phyloP scores from a whole-genome alignment of 1,140 invertebrate species.

The Aphidius gifuensis region DNA sequence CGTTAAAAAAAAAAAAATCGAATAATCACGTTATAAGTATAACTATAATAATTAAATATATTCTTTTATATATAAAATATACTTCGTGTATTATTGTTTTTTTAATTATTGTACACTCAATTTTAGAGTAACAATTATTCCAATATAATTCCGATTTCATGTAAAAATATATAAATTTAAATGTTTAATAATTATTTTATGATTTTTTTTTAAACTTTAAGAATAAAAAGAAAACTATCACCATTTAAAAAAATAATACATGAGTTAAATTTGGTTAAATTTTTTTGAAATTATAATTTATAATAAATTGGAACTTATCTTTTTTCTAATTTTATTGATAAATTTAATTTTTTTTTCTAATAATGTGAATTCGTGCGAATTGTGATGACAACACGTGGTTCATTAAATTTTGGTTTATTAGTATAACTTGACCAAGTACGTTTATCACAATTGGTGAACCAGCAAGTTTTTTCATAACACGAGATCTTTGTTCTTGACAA shows the following conservation, averaged over 20 bases:
- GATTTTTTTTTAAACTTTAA: neutral
- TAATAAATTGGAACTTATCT: too few relatives aligned
- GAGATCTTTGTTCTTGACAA: too few relatives aligned
- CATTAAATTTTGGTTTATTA: slow-evolving; percentile 62
- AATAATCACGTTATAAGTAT: slow-evolving; percentile 5
- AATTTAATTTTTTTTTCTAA: neutral
- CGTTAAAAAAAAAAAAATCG: slow-evolving; percentile 49
- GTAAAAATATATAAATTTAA: too few relatives aligned
- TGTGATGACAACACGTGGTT: slow-evolving; percentile 66
- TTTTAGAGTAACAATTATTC: too few relatives aligned
- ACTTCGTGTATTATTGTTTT: too few relatives aligned
- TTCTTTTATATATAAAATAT: slow-evolving; percentile 5
- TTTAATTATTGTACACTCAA: too few relatives aligned
- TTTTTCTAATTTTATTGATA: neutral
- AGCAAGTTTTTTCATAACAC: too few relatives aligned
- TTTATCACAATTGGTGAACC: slow-evolving; percentile 63
- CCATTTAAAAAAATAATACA: too few relatives aligned
- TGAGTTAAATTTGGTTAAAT: neutral
- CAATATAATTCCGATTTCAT: too few relatives aligned
- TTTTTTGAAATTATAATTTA: neutral
- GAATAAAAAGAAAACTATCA: neutral
- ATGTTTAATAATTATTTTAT: neutral
- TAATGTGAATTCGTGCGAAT: slow-evolving; percentile 48
- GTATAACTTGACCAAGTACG: slow-evolving; percentile 71
- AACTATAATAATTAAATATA: neutral